A percentile compares a stretch with the other conserved stretches of the same genome.
phyloP scores from a whole-genome alignment of 2,113 vertebrate species.

The Cygnus buccinator region DNA sequence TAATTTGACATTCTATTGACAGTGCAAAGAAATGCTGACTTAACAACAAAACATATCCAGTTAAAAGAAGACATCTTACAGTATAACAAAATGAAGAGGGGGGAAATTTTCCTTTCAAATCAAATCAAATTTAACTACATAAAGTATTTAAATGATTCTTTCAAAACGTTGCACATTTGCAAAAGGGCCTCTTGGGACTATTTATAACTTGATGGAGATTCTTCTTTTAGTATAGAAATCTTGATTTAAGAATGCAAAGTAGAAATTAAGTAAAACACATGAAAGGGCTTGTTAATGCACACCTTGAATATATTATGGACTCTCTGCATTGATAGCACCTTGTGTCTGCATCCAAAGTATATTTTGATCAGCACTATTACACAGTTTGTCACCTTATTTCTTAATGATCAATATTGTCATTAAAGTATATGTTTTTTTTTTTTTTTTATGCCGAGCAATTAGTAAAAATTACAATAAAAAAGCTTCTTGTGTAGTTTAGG shows the following conservation, averaged over 20 bases:
- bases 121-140: not conserved
- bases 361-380: conserved; percentile 34
- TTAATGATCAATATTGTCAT: conserved; percentile 28
- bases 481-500: not conserved
- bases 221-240: conserved; percentile 2
- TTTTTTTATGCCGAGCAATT: conserved; percentile 24
- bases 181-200: not conserved
- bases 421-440: conserved; percentile 15
- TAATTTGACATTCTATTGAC: not conserved
- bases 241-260: conserved; percentile 37
- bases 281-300: not conserved
- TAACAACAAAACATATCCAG: not conserved
- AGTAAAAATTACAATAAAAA: conserved; percentile 24
- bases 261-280: not conserved
- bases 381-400: conserved; percentile 12
- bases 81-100: not conserved
- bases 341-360: not conserved
- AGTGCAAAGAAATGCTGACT: not conserved
- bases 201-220: not conserved
- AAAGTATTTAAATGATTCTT: conserved; percentile 34
- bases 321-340: not conserved
- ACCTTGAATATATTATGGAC: not conserved
- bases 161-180: not conserved
- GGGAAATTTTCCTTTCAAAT: not conserved
- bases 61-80: not conserved